phyloP scores from a whole-genome alignment of 2,888 invertebrate genomes.

The Trachelus tabidus region DNA sequence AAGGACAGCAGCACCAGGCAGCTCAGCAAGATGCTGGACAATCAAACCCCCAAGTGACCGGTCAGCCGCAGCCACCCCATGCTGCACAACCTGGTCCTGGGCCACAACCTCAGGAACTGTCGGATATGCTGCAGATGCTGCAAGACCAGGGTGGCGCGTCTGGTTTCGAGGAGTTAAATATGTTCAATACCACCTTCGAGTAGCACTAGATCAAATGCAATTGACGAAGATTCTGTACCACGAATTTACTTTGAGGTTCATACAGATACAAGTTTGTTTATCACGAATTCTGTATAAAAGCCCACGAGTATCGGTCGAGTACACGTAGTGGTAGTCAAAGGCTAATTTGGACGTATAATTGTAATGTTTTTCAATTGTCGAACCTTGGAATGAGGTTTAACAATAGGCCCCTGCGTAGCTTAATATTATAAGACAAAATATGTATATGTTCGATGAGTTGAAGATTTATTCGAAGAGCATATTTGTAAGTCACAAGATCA shows the following conservation, averaged over 20 bases:
- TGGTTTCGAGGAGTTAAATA: slow-evolving; percentile 90
- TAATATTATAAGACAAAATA: not conserved
- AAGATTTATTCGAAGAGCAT: not conserved
- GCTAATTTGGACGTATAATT: not conserved
- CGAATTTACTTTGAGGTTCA: slow-evolving; percentile 3
- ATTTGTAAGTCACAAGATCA: not conserved
- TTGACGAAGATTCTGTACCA: slow-evolving; percentile 1
- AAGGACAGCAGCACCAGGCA: slow-evolving; percentile 60
- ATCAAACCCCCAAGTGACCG: slow-evolving; percentile 54
- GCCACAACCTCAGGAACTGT: slow-evolving; percentile 82
- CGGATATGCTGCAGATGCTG: slow-evolving; percentile 93
- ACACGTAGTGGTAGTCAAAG: not conserved
- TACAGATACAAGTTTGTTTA: not conserved
- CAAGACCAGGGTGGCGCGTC: slow-evolving; percentile 83
- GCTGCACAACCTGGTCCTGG: slow-evolving; percentile 69
- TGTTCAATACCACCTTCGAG: slow-evolving; percentile 88
- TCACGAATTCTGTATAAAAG: not conserved
- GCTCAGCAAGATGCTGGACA: slow-evolving; percentile 59
- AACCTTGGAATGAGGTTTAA: not conserved
- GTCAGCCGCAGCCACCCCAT: slow-evolving; percentile 56
- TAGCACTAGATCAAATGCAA: slow-evolving; percentile 54
- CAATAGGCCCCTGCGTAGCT: not conserved
- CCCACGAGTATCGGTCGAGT: not conserved
- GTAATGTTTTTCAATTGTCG: not conserved
- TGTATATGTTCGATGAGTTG: not conserved